Conservation (phyloP, 2,797 vertebrate genomes). For the Sebastes steindachneri region DNA sequence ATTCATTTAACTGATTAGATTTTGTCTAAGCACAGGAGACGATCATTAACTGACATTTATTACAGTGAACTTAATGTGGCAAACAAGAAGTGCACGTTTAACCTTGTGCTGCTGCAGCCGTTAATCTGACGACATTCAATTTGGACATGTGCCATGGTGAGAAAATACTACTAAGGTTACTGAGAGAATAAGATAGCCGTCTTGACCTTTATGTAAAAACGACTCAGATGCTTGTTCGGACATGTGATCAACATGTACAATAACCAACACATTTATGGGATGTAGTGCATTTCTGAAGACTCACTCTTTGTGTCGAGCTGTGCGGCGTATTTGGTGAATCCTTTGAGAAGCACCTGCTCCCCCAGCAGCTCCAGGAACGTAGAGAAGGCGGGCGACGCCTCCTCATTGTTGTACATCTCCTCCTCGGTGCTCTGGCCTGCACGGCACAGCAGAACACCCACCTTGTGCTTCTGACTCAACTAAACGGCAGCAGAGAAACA, state of each 20-base stretch:
- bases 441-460: conserved; percentile 94
- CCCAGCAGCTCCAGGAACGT: conserved; percentile 91
- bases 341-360: conserved; percentile 90
- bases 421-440: conserved; percentile 95
- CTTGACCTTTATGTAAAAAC: neutral
- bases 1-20: neutral
- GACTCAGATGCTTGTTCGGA: neutral
- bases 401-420: conserved; percentile 99
- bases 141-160: neutral
- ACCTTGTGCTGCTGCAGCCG: neutral
- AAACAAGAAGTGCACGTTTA: neutral
- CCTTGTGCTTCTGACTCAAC: conserved; percentile 95
- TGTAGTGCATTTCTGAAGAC: conserved; percentile 26
- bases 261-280: neutral
- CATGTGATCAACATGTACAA: neutral
- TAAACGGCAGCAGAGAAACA: conserved; percentile 58
- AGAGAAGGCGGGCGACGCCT: conserved; percentile 88
- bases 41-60: neutral
- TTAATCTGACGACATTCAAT: neutral
- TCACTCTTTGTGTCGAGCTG: conserved; percentile 97
- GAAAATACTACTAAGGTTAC: neutral
- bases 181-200: neutral
- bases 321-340: conserved; percentile 92
- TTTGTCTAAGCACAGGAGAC: neutral
- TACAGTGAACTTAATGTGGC: neutral